Evolutionary conservation across 2,113 vertebrate species (phyloP).

Genomic region (Oncorhynchus kisutch): DNA sequence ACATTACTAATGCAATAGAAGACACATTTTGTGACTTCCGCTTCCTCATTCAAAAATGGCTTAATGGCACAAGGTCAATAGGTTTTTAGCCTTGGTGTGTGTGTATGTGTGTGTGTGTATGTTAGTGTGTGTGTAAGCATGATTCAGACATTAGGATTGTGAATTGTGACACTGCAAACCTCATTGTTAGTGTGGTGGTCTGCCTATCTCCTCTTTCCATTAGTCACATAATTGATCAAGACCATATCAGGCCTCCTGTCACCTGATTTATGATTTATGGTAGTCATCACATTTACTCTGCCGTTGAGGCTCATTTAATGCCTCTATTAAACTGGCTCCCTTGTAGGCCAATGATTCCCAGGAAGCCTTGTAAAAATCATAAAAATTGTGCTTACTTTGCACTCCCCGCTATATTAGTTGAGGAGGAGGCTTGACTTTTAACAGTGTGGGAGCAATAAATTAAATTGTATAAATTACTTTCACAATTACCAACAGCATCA

Average conservation of each 20-base stretch:
- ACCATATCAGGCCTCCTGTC: constrained; percentile 23
- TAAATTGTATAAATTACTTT: constrained; percentile 26
- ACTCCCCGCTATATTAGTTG: constrained; percentile 17
- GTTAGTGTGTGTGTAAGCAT: constrained; percentile 21
- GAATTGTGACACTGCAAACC: constrained; percentile 11
- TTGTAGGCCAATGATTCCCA: constrained; percentile 30
- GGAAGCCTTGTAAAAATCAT: constrained; percentile 37
- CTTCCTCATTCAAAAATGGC: constrained; percentile 20
- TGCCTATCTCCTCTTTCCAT: constrained; percentile 15
- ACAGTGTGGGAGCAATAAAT: constrained; percentile 17
- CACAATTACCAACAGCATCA: constrained; percentile 22
- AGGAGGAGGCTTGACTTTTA: constrained; percentile 3
- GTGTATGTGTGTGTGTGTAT: constrained; percentile 27
- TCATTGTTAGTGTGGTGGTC: neutral
- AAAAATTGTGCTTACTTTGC: constrained; percentile 44
- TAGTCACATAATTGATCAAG: constrained; percentile 31
- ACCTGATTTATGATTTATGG: constrained; percentile 36
- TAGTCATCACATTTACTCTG: constrained; percentile 53
- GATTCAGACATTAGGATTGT: constrained; percentile 7
- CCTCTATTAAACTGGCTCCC: constrained; percentile 34
- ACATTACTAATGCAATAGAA: constrained; percentile 22
- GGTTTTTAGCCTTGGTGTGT: neutral
- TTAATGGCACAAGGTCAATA: no score
- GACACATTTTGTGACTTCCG: neutral
- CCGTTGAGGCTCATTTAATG: constrained; percentile 42